Evolutionary conservation across 1,140 invertebrate genomes (phyloP), one percentile per base, ranked within the genome.

Genomic region (Conopomorpha cramerella): DNA sequence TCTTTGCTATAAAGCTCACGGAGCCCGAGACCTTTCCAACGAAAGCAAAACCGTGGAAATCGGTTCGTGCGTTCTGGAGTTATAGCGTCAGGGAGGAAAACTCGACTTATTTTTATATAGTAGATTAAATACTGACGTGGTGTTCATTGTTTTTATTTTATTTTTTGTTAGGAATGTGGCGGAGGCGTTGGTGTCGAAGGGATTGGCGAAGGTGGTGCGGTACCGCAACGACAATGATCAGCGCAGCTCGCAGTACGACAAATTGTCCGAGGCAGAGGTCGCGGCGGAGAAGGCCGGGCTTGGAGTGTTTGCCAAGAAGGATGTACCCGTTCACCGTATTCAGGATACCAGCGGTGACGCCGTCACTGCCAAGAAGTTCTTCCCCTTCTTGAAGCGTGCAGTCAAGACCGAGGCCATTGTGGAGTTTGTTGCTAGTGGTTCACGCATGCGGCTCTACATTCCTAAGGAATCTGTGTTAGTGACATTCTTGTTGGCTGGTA

Each of bases 221-320:
- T 96, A 99, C 57, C 82, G 93, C 36, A 91, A 93, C 59, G 95
- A 98, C 66, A 95, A 98, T 67, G 96, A 99, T 63, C 93, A 98
- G 62, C 84, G 96, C 38, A 96, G 96, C 15, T 89, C 91, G 1
- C 87, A 90, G 34, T 99, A 99, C 66, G 96, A 98, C 67, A 88
- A 92, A 30, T 77, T 99, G n/a, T 71, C 96, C 25, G 88, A 91
- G 43, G 96, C 97, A 4, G 96, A 99, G 80, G 84, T 85, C 10
- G 93, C 96, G 59, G 97, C 97, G 1, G 82, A 86, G 30, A 98
- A 98, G 72, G 87, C 87, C 2, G 79, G 81, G 11, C 85, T 93
- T 46, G 94, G 95, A 18, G 55, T 96, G 8, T 88, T 93, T 51
- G 84, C 86, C 8, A 94, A 94, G 60, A 95, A 96, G 71, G 90